Evolutionary conservation across 2,888 invertebrate genomes (phyloP).

Genomic region (Emmelina monodactyla): DNA sequence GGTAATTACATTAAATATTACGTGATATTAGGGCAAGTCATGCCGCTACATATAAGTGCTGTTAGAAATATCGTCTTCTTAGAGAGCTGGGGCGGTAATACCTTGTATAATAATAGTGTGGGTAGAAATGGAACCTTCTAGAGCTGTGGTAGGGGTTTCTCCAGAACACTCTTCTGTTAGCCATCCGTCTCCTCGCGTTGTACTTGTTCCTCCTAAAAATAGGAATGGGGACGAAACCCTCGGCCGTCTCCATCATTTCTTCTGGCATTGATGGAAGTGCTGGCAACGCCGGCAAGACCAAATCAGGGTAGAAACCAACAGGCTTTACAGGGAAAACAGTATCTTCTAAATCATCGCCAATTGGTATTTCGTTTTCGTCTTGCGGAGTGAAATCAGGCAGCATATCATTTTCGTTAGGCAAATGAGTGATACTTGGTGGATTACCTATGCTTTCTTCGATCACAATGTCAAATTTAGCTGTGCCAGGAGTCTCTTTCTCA

Average conservation of each 20-base stretch:
- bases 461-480: conserved; percentile 26
- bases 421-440: background rate
- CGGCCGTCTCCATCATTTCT: conserved; percentile 50
- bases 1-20: too few relatives aligned
- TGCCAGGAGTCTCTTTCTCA: background rate
- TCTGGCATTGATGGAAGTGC: conserved; percentile 22
- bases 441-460: conserved; percentile 25
- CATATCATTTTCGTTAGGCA: too few relatives aligned
- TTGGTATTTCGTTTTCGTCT: conserved; percentile 10
- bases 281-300: background rate
- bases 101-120: conserved; percentile 38
- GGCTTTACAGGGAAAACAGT: conserved; percentile 16
- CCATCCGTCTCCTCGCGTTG: conserved; percentile 24
- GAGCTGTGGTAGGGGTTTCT: conserved; percentile 30
- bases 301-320: background rate
- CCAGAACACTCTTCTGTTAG: conserved; percentile 32
- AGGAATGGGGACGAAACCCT: conserved; percentile 41
- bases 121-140: conserved; percentile 27
- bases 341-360: conserved; percentile 7
- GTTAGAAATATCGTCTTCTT: conserved; percentile 40
- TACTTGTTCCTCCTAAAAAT: conserved; percentile 26
- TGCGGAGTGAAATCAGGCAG: too few relatives aligned
- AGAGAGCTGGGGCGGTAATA: conserved; percentile 47
- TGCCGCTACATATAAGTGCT: conserved; percentile 3
- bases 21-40: too few relatives aligned